phyloP scores from a whole-genome alignment of 2,113 vertebrate species.

The Eubucco bourcierii region DNA sequence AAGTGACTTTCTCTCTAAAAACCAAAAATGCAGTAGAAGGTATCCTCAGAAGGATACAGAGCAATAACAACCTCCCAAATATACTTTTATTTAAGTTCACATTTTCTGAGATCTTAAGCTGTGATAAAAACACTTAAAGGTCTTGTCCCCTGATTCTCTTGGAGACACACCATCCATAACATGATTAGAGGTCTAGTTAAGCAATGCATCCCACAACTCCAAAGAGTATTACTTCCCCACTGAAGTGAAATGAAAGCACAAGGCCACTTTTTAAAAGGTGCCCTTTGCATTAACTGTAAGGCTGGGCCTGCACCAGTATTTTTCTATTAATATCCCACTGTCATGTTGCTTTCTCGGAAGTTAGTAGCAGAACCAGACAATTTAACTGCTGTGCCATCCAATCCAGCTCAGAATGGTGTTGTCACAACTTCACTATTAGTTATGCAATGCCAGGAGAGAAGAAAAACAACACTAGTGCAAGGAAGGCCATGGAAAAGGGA shows the following conservation, averaged over 20 bases:
- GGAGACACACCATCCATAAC: conserved; percentile 72
- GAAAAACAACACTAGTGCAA: neutral
- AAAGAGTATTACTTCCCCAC: conserved; percentile 47
- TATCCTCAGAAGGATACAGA: conserved; percentile 73
- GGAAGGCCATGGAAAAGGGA: neutral
- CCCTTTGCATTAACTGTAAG: conserved; percentile 48
- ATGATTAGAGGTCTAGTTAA: conserved; percentile 62
- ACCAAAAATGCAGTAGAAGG: conserved; percentile 41
- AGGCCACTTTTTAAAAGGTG: conserved; percentile 56
- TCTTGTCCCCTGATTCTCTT: conserved; percentile 70
- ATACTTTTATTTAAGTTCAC: conserved; percentile 73
- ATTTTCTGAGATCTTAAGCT: conserved; percentile 71
- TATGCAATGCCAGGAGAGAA: neutral
- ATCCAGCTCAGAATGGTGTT: neutral
- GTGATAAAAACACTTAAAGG: conserved; percentile 70
- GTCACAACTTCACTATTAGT: neutral
- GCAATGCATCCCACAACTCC: conserved; percentile 50
- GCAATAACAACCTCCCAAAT: conserved; percentile 71
- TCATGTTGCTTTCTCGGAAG: conserved; percentile 36
- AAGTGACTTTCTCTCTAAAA: conserved; percentile 63
- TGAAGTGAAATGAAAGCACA: conserved; percentile 62
- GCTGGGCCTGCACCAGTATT: conserved; percentile 16
- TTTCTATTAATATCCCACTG: conserved; percentile 54
- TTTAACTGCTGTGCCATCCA: neutral
- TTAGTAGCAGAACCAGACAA: neutral